Percentiles rank a stretch among this genome's conserved stretches.
Conservation (phyloP, 2,113 vertebrate species). For the Ameiurus melas region DNA sequence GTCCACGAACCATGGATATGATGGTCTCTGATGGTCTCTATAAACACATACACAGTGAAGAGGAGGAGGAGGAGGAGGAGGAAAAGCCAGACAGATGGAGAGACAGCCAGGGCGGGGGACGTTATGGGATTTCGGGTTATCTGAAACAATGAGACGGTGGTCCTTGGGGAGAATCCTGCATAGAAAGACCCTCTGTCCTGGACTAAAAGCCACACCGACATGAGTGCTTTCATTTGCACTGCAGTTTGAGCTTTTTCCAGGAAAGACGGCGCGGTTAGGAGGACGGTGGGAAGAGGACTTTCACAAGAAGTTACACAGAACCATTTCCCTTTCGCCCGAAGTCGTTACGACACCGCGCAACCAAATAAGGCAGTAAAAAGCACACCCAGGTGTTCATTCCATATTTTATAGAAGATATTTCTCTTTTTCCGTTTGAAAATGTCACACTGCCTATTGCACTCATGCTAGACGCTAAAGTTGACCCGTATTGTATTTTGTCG, state of each 20-base stretch:
- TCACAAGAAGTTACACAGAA: conserved; percentile 4
- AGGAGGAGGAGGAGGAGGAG: conserved; percentile 13
- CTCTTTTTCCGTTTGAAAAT: no score
- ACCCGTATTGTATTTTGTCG: not conserved
- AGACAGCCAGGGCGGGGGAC: not conserved
- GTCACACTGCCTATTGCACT: not conserved
- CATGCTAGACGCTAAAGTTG: not conserved
- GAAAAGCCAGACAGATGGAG: conserved; percentile 6
- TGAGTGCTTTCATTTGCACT: not conserved
- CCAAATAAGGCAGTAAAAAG: not conserved
- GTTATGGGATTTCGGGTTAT: conserved; percentile 38
- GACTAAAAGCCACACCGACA: conserved; percentile 25
- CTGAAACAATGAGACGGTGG: conserved; percentile 44
- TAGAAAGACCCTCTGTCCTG: conserved; percentile 23
- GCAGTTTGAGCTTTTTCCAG: conserved; percentile 33
- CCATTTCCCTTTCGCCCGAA: not conserved
- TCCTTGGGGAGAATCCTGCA: conserved; percentile 4
- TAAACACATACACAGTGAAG: conserved; percentile 21
- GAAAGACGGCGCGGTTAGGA: not conserved
- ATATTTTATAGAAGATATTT: no score
- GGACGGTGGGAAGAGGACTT: no score
- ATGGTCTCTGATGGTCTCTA: conserved; percentile 6
- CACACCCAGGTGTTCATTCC: not conserved
- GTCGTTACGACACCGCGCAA: not conserved
- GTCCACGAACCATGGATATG: not conserved